These are phyloP conservation scores for Ptilodon capucinus DNA, from an alignment of 2,888 invertebrate species.

Conservation along the genomic window DNA sequence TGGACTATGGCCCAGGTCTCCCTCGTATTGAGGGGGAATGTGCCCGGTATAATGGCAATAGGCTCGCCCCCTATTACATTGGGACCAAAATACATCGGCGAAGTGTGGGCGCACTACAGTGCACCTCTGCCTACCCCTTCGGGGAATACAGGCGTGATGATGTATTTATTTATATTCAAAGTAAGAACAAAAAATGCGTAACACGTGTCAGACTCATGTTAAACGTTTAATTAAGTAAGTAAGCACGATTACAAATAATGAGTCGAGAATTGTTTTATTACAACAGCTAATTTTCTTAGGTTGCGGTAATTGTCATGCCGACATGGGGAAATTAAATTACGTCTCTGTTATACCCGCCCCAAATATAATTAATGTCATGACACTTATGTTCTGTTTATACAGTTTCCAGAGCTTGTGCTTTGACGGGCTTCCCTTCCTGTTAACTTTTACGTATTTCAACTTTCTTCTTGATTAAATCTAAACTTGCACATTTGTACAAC, in stretches of 20 bases:
- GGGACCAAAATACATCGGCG: too few species aligned
- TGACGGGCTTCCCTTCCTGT: constrained; percentile 2
- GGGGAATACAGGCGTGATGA: too few species aligned
- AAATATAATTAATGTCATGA: constrained; percentile 18
- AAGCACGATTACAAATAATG: constrained; percentile 7
- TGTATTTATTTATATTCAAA: too few species aligned
- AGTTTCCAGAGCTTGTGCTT: constrained; percentile 8
- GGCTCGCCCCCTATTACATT: too few species aligned
- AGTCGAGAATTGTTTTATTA: constrained; percentile 14
- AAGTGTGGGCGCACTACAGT: too few species aligned
- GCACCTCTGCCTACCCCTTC: too few species aligned
- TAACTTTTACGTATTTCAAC: constrained; percentile 2
- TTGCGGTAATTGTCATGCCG: constrained; percentile 26
- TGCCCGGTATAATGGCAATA: too few species aligned
- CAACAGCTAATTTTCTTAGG: constrained; percentile 10
- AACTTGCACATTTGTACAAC: constrained; percentile 45
- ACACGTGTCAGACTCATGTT: not conserved
- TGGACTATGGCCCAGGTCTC: too few species aligned
- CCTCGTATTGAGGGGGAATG: too few species aligned
- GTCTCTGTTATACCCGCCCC: constrained; percentile 17
- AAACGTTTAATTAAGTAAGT: not conserved
- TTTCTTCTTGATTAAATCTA: constrained; percentile 19
- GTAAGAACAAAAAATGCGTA: not conserved
- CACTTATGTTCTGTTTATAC: constrained; percentile 12
- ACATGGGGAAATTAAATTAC: constrained; percentile 34